A percentile compares a stretch with the other conserved stretches of the same genome.
phyloP scores from a whole-genome alignment of 53 echinoderm and acorn worm species.

The Echinometra lucunter region DNA sequence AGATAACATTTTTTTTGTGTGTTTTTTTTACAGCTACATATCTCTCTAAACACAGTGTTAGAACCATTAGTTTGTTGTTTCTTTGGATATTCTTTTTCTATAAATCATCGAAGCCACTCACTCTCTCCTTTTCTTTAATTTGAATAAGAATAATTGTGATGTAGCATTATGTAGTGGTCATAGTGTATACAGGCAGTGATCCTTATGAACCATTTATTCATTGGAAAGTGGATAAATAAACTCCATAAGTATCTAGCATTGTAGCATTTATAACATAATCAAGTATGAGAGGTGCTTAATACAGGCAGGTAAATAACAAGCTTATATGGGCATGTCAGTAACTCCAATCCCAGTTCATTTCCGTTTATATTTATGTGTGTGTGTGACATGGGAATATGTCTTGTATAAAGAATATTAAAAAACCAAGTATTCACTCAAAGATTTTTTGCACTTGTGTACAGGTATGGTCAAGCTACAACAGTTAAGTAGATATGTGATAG shows the following conservation, averaged over 20 bases:
- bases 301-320: not conserved
- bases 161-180: slow-evolving; percentile 6
- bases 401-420: slow-evolving; percentile 59
- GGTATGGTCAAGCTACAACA: slow-evolving; percentile 51
- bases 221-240: not conserved
- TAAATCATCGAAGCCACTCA: not conserved
- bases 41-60: not conserved
- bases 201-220: not conserved
- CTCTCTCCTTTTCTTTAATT: not conserved
- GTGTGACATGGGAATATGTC: slow-evolving; percentile 65
- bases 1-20: not conserved
- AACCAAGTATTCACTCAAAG: slow-evolving; percentile 62
- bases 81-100: not conserved
- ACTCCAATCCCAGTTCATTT: slow-evolving; percentile 37
- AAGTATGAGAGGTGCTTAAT: slow-evolving; percentile 37
- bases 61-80: not conserved
- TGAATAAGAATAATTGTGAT: not conserved
- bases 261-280: not conserved
- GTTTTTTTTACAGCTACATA: not conserved
- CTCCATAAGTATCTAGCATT: not conserved
- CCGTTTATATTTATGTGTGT: slow-evolving; percentile 61
- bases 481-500: slow-evolving; percentile 43
- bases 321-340: slow-evolving; percentile 33
- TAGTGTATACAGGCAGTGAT: not conserved
- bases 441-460: slow-evolving; percentile 69